Conservation (phyloP, 2,113 vertebrate species). For the Cromileptes altivelis region DNA sequence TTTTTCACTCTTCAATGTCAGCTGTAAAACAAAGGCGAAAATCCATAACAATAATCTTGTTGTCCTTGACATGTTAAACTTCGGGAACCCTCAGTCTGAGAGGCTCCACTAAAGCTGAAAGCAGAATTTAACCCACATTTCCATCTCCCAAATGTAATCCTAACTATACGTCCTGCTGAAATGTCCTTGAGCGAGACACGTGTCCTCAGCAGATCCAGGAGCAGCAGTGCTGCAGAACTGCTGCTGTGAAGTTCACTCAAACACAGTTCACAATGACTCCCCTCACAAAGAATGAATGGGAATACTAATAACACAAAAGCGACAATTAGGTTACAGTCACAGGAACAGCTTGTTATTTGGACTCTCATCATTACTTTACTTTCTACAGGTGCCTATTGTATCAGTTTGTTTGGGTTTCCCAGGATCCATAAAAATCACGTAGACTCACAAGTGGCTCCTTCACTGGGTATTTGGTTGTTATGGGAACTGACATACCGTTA, state of each 20-base stretch:
- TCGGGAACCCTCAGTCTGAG: background rate
- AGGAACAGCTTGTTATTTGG: background rate
- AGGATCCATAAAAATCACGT: no score
- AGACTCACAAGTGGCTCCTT: background rate
- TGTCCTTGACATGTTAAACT: slow-evolving; percentile 53
- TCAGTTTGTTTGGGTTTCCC: background rate
- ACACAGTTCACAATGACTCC: background rate
- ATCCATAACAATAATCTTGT: slow-evolving; percentile 2
- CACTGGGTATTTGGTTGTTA: background rate
- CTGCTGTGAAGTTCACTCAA: background rate
- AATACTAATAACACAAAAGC: slow-evolving; percentile 5
- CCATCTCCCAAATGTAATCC: slow-evolving; percentile 40
- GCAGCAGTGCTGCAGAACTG: background rate
- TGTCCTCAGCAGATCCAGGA: slow-evolving; percentile 28
- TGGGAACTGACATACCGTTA: background rate
- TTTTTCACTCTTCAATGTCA: slow-evolving; percentile 19
- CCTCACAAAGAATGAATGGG: background rate
- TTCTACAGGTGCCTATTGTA: background rate
- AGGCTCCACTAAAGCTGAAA: slow-evolving; percentile 11
- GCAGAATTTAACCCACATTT: slow-evolving; percentile 43
- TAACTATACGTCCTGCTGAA: slow-evolving; percentile 20
- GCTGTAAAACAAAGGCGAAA: slow-evolving; percentile 21
- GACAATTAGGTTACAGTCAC: background rate
- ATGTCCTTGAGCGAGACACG: slow-evolving; percentile 46
- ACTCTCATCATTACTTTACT: background rate